phyloP scores from a whole-genome alignment of 2,888 invertebrate species.

The Theodoxus fluviatilis region DNA sequence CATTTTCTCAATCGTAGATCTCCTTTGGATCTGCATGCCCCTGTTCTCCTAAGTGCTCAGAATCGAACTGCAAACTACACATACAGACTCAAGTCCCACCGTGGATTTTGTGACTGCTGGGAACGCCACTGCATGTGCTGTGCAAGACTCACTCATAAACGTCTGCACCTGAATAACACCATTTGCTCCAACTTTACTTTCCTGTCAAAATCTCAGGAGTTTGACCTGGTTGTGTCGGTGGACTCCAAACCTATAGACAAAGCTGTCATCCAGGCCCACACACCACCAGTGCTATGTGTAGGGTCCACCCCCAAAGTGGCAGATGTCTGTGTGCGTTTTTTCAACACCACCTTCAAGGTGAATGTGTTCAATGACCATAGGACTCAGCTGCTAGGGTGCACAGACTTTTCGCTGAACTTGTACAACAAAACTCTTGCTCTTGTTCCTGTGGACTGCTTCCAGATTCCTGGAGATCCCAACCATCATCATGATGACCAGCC shows the following conservation, averaged over 20 bases:
- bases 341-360: conserved; percentile 52
- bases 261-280: conserved; percentile 49
- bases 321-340: conserved; percentile 51
- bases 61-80: too few species aligned
- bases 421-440: conserved; percentile 52
- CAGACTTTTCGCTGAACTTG: conserved; percentile 49
- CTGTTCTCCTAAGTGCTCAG: too few species aligned
- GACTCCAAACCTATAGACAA: conserved; percentile 44
- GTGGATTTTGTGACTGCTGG: too few species aligned
- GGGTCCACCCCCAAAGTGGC: conserved; percentile 49
- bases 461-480: conserved; percentile 49
- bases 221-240: conserved; percentile 43
- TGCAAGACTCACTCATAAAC: too few species aligned
- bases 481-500: too few species aligned
- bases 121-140: too few species aligned
- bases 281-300: conserved; percentile 52
- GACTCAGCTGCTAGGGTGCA: conserved; percentile 50
- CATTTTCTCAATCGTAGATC: too few species aligned
- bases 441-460: conserved; percentile 55
- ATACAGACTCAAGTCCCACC: too few species aligned
- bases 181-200: too few species aligned
- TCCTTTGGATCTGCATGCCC: too few species aligned
- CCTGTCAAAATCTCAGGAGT: too few species aligned
- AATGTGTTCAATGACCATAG: conserved; percentile 49
- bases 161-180: too few species aligned